Evolutionary conservation across 2,888 invertebrate species (phyloP), one percentile per base, ranked within the genome.

Genomic region (Drosophila barbarae): DNA sequence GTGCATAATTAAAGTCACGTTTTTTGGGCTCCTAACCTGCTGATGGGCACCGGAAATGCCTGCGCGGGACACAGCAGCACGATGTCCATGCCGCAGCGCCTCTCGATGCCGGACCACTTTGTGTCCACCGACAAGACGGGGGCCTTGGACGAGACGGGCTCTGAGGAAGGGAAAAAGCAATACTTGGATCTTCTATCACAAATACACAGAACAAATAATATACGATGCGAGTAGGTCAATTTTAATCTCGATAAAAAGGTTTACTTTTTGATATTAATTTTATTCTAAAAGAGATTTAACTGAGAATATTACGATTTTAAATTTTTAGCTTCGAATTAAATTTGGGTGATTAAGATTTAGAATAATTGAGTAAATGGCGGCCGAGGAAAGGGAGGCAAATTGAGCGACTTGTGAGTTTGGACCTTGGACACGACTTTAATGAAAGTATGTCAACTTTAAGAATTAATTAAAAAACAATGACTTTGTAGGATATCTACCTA

Each of bases 21-120:
- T 52, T 44, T 42, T 32, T 15, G 7, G 52, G 18, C 13, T 8
- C 26, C 80, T 86, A 91, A 92, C 92, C 92, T 92, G 92, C 77
- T 83, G 91, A 92, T 84, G 77, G 93, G 92, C 86, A 93, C 92
- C 78, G 95, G 95, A 89, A 92, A 94, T 80, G 93, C 95, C 91
- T 95, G 95, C 74, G 94, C 94, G 88, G 93, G 94, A 89, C 94
- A 95, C 86, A 94, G 91, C 76, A 94, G 89, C 51, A 93, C 93
- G 87, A 95, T 92, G 86, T 92, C 91, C 85, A 92, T 92, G 74
- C 91, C 91, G 70, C 90, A 90, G 84, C 90, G 90, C 88, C 93
- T 92, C 87, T 92, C 92, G 55, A 88, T 87, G 77, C 89, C 39
- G 76, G 85, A 60, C 88, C 76, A 87, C 90, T 92, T 92, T 73